Percentiles rank a stretch among this genome's conserved stretches.
These are phyloP conservation scores for Pseudocheirus occidentalis DNA, from an alignment of 2,797 vertebrate species.

Conservation along the genomic window DNA sequence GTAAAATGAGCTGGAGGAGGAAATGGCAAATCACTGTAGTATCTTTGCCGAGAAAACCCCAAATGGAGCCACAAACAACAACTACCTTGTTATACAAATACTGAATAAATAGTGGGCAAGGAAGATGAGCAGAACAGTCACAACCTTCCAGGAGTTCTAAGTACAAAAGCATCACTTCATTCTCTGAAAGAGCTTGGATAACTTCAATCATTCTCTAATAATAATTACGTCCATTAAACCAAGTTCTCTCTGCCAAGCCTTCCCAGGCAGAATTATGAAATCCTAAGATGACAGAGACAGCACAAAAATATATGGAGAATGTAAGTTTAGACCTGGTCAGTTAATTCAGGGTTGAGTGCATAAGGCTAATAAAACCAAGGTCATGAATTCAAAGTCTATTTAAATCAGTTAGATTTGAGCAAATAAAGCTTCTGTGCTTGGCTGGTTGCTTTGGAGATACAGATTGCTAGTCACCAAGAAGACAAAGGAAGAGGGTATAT, in stretches of 20 bases:
- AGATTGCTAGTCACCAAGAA: neutral
- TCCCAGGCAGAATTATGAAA: neutral
- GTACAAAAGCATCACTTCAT: neutral
- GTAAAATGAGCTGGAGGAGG: too few relatives aligned
- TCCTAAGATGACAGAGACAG: neutral
- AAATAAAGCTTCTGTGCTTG: neutral
- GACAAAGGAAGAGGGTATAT: neutral
- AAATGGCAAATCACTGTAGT: too few relatives aligned
- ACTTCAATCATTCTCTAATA: neutral
- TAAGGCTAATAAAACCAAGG: neutral
- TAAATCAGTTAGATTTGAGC: neutral
- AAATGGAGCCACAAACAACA: too few relatives aligned
- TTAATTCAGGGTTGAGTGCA: neutral
- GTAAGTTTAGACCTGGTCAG: neutral
- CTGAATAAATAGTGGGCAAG: neutral
- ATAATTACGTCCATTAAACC: neutral
- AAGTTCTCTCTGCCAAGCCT: neutral
- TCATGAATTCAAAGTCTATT: neutral
- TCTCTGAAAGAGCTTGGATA: neutral
- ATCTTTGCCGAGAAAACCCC: too few relatives aligned
- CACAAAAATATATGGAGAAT: neutral
- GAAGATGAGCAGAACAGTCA: neutral
- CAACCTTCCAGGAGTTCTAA: neutral
- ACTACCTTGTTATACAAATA: neutral
- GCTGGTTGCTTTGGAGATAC: neutral